phyloP scores from a whole-genome alignment of 2,797 vertebrate genomes.

The Lacerta viridis region DNA sequence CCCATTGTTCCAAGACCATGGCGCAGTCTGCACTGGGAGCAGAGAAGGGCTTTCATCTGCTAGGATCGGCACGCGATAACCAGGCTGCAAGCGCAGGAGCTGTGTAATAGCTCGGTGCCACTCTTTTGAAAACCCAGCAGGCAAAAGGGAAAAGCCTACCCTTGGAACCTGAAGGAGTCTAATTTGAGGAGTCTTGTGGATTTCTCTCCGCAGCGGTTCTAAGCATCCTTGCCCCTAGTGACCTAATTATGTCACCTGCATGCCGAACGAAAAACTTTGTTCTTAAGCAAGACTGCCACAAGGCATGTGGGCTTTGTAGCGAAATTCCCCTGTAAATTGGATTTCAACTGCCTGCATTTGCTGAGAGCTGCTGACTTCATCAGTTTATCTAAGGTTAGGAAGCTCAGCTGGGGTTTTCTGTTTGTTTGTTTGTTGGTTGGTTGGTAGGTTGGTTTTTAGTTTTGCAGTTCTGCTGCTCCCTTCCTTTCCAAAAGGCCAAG shows the following conservation, averaged over 20 bases:
- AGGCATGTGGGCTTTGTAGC: constrained; percentile 68
- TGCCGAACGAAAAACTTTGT: constrained; percentile 73
- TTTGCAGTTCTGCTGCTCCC: neutral
- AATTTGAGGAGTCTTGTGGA: constrained; percentile 51
- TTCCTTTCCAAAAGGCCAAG: constrained; percentile 32
- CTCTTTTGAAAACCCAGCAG: constrained; percentile 58
- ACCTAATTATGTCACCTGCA: constrained; percentile 87
- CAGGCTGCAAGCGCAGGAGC: constrained; percentile 12
- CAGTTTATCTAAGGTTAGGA: constrained; percentile 58
- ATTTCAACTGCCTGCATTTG: constrained; percentile 52
- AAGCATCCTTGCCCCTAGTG: constrained; percentile 78
- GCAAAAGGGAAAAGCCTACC: constrained; percentile 29
- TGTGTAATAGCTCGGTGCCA: neutral
- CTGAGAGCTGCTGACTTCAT: constrained; percentile 63
- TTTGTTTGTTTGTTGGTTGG: neutral
- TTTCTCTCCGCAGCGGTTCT: constrained; percentile 72
- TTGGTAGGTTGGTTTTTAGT: neutral
- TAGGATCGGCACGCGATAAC: neutral
- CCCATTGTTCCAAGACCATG: constrained; percentile 41
- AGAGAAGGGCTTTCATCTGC: neutral
- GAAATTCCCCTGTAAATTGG: constrained; percentile 58
- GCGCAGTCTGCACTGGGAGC: constrained; percentile 21
- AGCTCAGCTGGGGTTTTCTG: constrained; percentile 17
- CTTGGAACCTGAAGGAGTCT: constrained; percentile 55
- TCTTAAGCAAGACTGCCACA: constrained; percentile 64